Conservation (phyloP, 2,113 vertebrate genomes). For the Kryptolebias marmoratus region DNA sequence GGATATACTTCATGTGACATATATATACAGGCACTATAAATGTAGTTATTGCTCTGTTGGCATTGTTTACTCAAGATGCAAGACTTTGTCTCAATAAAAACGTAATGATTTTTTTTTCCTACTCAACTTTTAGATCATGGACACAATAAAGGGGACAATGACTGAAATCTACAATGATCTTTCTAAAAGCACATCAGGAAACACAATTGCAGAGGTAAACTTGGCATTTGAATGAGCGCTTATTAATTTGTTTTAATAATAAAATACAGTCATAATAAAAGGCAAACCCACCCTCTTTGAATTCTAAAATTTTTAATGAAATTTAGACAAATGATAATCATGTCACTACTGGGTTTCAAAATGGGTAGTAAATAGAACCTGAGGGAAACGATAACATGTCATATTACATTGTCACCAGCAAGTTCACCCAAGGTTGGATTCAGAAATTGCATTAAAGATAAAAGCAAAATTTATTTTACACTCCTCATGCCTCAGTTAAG, state of each 20-base stretch:
- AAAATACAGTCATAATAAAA: neutral
- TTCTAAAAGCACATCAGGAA: slow-evolving; percentile 95
- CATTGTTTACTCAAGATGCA: neutral
- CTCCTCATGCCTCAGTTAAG: no score
- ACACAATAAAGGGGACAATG: slow-evolving; percentile 98
- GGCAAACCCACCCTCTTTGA: no score
- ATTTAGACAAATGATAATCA: no score
- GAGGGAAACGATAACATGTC: no score
- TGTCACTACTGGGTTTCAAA: no score
- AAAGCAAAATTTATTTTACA: no score
- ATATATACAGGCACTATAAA: neutral
- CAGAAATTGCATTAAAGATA: no score
- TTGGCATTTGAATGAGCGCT: neutral
- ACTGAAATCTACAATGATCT: slow-evolving; percentile 98
- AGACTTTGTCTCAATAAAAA: neutral
- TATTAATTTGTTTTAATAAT: neutral
- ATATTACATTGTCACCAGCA: no score
- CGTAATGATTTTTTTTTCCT: neutral
- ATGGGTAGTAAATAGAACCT: no score
- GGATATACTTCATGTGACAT: neutral
- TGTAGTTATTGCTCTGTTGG: neutral
- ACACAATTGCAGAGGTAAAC: slow-evolving; percentile 93
- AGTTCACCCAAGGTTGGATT: no score
- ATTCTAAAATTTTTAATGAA: no score
- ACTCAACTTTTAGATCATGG: slow-evolving; percentile 90